These are phyloP conservation scores for Benthosema pterotum DNA, from an alignment of 2,797 vertebrate species.

Conservation along the genomic window DNA sequence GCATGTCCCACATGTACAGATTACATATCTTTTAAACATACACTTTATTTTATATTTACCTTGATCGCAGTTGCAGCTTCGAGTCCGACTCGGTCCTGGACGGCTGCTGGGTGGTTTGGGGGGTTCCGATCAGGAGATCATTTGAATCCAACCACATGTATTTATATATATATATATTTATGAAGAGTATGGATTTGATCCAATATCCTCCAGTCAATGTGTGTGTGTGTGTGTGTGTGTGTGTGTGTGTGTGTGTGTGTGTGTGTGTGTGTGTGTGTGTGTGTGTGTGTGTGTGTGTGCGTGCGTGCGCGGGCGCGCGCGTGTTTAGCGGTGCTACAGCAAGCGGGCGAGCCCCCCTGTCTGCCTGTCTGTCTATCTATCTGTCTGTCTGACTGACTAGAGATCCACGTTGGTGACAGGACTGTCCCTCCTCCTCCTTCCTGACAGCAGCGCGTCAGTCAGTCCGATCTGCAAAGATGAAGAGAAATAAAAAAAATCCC, in stretches of 20 bases:
- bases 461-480: slow-evolving; percentile 50
- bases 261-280: too few relatives aligned
- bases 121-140: slow-evolving; percentile 74
- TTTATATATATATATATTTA: too few relatives aligned
- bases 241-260: too few relatives aligned
- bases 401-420: slow-evolving; percentile 73
- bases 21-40: not conserved
- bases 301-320: slow-evolving; percentile 20
- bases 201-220: too few relatives aligned
- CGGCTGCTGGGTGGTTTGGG: slow-evolving; percentile 44
- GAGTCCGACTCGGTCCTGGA: slow-evolving; percentile 66
- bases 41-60: slow-evolving; percentile 52
- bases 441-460: slow-evolving; percentile 70
- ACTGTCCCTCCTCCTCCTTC: slow-evolving; percentile 48
- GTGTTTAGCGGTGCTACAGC: slow-evolving; percentile 39
- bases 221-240: too few relatives aligned
- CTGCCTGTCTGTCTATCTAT: too few relatives aligned
- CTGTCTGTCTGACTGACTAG: slow-evolving; percentile 18
- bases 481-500: slow-evolving; percentile 18
- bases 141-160: slow-evolving; percentile 75
- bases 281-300: too few relatives aligned
- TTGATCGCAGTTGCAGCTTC: slow-evolving; percentile 60
- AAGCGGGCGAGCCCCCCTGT: slow-evolving; percentile 31
- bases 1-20: slow-evolving; percentile 30
- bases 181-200: slow-evolving; percentile 20